Conservation (phyloP, 2,888 invertebrate genomes). For the Philopedon plagiatum region DNA sequence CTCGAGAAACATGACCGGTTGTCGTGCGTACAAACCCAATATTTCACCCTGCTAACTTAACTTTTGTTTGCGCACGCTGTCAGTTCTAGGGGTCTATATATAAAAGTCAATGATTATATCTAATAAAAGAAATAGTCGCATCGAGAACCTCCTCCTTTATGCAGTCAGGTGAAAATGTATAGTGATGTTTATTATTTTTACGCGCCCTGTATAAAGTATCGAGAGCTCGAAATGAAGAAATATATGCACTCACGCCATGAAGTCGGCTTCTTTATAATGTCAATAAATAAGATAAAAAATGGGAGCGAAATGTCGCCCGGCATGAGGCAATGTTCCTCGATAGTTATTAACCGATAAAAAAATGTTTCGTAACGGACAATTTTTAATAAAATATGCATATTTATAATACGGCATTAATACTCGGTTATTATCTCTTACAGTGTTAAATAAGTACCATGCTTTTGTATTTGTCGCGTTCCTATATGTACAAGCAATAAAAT, state of each 20-base stretch:
- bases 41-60: too few species aligned
- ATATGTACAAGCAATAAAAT: too few species aligned
- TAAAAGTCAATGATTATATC: too few species aligned
- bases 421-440: slow-evolving; percentile 19
- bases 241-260: slow-evolving; percentile 46
- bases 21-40: too few species aligned
- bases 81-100: too few species aligned
- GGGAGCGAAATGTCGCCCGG: slow-evolving; percentile 50
- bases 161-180: too few species aligned
- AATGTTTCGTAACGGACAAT: slow-evolving; percentile 44
- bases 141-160: too few species aligned
- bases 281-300: slow-evolving; percentile 52
- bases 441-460: not conserved
- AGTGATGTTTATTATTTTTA: slow-evolving; percentile 3
- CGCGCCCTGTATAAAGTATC: slow-evolving; percentile 23
- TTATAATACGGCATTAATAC: slow-evolving; percentile 37
- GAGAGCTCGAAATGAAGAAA: slow-evolving; percentile 38
- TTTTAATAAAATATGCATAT: slow-evolving; percentile 45
- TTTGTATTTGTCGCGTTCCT: not conserved
- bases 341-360: slow-evolving; percentile 49
- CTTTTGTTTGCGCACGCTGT: too few species aligned
- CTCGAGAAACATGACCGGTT: too few species aligned
- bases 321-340: slow-evolving; percentile 48
- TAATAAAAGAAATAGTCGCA: too few species aligned
- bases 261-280: slow-evolving; percentile 51